phyloP scores from a whole-genome alignment of 2,113 vertebrate genomes.

The Chionodraco myersi region DNA sequence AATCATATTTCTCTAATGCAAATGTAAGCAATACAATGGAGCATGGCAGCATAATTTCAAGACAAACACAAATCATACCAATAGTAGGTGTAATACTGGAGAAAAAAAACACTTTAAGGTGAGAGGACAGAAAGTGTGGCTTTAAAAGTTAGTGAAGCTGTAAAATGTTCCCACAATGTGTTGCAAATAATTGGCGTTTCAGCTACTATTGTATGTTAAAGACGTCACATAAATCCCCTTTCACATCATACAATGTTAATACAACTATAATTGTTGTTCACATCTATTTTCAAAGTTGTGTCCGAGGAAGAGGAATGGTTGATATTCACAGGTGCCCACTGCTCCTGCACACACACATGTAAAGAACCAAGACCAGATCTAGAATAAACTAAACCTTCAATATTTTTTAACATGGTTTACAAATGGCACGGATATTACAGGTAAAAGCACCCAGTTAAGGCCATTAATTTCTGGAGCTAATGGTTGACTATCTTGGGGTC shows the following conservation, averaged over 20 bases:
- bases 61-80: slow-evolving; percentile 1
- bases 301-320: background rate
- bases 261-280: background rate
- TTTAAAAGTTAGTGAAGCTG: background rate
- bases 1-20: slow-evolving; percentile 33
- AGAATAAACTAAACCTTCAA: slow-evolving; percentile 1
- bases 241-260: background rate
- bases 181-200: background rate
- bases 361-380: background rate
- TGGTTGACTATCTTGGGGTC: background rate
- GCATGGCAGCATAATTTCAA: slow-evolving; percentile 9
- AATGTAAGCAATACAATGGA: slow-evolving; percentile 19
- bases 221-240: background rate
- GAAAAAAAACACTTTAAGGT: background rate
- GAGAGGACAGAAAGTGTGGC: background rate
- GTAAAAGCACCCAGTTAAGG: background rate
- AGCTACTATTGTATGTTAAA: background rate
- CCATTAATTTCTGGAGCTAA: background rate
- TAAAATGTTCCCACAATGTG: background rate
- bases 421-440: background rate
- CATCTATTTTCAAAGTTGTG: slow-evolving; percentile 24
- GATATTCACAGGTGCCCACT: background rate
- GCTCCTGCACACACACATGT: slow-evolving; percentile 4
- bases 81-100: background rate
- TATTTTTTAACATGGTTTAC: background rate